Evolutionary conservation across 2,797 vertebrate genomes (phyloP).

Genomic region (Muraenolepis orangiensis): DNA sequence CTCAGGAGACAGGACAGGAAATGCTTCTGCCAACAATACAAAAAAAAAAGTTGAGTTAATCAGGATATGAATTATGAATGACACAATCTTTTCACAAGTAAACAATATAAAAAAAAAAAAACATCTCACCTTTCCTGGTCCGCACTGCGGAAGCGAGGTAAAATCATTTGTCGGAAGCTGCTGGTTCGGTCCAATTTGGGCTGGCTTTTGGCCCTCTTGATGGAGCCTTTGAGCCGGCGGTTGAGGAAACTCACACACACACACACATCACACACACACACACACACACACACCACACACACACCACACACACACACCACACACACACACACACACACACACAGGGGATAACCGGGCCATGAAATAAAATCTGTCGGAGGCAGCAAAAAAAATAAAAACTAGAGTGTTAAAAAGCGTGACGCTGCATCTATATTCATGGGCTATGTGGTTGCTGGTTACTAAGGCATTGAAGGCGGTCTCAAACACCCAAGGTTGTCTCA

Average conservation of each 20-base stretch:
- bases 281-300: too few species aligned
- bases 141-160: conserved; percentile 91
- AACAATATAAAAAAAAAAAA: background rate
- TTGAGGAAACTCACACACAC: conserved; percentile 97
- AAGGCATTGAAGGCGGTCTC: background rate
- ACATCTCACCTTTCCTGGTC: conserved; percentile 85
- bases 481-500: conserved; percentile 64
- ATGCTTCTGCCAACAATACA: background rate
- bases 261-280: too few species aligned
- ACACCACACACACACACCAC: too few species aligned
- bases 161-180: conserved; percentile 94
- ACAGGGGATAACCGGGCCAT: background rate
- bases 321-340: too few species aligned
- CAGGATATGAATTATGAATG: background rate
- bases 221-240: conserved; percentile 91
- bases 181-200: conserved; percentile 95
- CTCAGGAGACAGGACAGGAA: background rate
- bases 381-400: conserved; percentile 12
- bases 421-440: background rate
- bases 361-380: background rate
- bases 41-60: background rate
- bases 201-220: conserved; percentile 94
- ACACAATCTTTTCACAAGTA: background rate
- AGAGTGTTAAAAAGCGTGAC: background rate
- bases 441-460: background rate